phyloP scores from a whole-genome alignment of 2,113 vertebrate genomes.

The Macaca nemestrina region DNA sequence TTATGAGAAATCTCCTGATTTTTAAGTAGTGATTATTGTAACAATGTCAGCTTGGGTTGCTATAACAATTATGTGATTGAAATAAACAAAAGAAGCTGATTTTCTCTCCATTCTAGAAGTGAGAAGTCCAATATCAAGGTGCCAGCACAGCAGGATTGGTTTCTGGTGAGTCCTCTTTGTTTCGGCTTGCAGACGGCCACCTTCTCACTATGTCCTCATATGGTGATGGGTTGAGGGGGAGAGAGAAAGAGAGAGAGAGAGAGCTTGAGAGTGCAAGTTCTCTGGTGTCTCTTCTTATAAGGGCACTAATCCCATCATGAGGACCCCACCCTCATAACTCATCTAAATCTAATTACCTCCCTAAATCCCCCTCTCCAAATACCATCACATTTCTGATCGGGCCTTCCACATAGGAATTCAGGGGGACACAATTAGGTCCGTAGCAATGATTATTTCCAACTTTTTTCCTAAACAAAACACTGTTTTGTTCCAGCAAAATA shows the following conservation, averaged over 20 bases:
- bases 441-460: not conserved
- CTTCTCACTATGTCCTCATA: not conserved
- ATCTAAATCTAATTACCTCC: not conserved
- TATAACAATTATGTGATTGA: not conserved
- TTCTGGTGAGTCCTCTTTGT: not conserved
- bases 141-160: not conserved
- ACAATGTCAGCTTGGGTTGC: not conserved
- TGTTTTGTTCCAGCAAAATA: not conserved
- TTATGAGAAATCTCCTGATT: not conserved
- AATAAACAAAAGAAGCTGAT: not conserved
- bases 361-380: not conserved
- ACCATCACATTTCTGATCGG: not conserved
- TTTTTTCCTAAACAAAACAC: not conserved
- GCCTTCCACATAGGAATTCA: not conserved
- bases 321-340: not conserved
- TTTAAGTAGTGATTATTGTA: not conserved
- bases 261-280: not conserved
- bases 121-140: not conserved
- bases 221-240: not conserved
- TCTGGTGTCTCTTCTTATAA: not conserved
- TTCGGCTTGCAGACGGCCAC: not conserved
- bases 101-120: not conserved
- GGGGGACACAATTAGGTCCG: not conserved
- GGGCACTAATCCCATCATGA: not conserved
- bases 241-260: not conserved